These are phyloP conservation scores for Acropternis orthonyx DNA, from an alignment of 2,797 vertebrate genomes.

Conservation along the genomic window DNA sequence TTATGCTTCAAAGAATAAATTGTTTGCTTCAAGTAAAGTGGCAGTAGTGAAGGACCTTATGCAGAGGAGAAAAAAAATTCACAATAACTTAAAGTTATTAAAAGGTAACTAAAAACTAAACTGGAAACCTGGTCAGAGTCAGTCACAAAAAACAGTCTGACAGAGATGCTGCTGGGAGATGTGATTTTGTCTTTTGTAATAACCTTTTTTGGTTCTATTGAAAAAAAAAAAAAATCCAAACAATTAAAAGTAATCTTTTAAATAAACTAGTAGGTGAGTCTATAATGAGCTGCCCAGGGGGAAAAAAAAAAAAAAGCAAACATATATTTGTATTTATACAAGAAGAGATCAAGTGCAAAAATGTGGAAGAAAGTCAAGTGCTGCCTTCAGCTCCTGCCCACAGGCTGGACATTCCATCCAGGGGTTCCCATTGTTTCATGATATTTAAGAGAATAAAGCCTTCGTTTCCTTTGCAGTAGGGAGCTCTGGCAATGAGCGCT, in stretches of 20 bases:
- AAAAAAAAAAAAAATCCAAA: rapidly evolving
- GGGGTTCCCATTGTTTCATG: slow-evolving; percentile 59
- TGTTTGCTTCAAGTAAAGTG: neutral
- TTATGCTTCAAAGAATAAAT: neutral
- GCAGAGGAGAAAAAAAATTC: neutral
- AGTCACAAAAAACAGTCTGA: neutral
- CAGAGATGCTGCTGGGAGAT: neutral
- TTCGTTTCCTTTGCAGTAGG: slow-evolving; percentile 60
- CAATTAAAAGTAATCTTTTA: neutral
- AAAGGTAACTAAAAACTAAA: neutral
- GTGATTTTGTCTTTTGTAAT: neutral
- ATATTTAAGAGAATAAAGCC: slow-evolving; percentile 56
- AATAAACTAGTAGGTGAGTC: neutral
- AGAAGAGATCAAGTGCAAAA: neutral
- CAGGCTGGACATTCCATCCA: slow-evolving; percentile 42
- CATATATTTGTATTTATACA: neutral
- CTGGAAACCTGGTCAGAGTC: neutral
- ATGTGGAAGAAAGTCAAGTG: neutral
- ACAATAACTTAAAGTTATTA: neutral
- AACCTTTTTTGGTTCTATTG: neutral
- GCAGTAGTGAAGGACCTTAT: neutral
- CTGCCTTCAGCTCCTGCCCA: neutral
- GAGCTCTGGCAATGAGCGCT: slow-evolving; percentile 42
- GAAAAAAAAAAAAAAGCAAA: neutral
- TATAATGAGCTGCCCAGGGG: neutral